Evolutionary conservation across 2,888 invertebrate genomes (phyloP), one percentile per base, ranked within the genome.

Genomic region (Noctua fimbriata): DNA sequence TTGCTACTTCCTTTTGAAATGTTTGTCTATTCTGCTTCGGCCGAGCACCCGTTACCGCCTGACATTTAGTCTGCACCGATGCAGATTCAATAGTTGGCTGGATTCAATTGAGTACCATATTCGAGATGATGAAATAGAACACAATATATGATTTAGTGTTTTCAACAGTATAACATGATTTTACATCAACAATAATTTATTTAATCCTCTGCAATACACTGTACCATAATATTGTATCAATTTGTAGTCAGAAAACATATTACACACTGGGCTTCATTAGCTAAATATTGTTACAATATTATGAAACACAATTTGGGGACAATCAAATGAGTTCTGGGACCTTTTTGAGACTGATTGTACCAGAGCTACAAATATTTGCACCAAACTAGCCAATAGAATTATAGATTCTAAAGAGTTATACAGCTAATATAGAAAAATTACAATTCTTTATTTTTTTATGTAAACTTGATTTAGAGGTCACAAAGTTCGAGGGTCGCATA

Each of bases 401-500:
- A 58, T 58, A 58, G 58, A 58, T 58, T 58, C 14, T 28, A 58
- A 58, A 58, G 6, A 28, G n/a, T n/a, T 58, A 58, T 28, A 60
- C 28, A 7, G 16, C 14, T n/a, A 58, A 28, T 60, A 32, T 21
- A n/a, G 28, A 83, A 83, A n/a, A 49, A 21, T 14, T 5, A 49
- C 18, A 24, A 55, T 36, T 3, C 36, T 58, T 58, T 0, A 21
- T 14, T 67, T 76, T 76, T 73, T 66, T 32, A 32, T 32, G 18
- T 58, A n/a, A 47, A 44, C 24, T 41, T 60, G 47, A 41, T 79
- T 79, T 73, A 65, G 55, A 76, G 76, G 82, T 88, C 81, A 86
- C 81, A 77, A 73, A 82, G 89, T 89, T 90, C 88, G 88, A 49
- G 80, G 77, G 79, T 81, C 87, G 83, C 81, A 83, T 88, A 86